Percentiles rank a stretch among this genome's conserved stretches.
Evolutionary conservation across 2,113 vertebrate species (phyloP).

Genomic region (Tyto alba): DNA sequence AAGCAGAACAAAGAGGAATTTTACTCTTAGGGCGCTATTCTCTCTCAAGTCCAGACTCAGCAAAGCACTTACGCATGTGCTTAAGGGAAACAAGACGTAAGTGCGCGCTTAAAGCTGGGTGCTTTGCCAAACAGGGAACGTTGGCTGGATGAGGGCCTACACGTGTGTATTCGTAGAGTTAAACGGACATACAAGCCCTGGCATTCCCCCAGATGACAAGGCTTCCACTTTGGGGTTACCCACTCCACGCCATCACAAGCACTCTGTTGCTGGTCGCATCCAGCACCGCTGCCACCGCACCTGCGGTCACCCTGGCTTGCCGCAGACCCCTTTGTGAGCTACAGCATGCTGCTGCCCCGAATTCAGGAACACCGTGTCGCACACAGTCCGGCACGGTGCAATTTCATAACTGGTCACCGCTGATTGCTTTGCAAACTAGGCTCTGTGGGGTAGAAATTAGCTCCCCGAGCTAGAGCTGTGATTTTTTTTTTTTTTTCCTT

Average conservation of each 20-base stretch:
- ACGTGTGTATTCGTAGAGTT: neutral
- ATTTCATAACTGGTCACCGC: neutral
- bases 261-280: neutral
- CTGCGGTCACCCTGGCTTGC: neutral
- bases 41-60: neutral
- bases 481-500: neutral
- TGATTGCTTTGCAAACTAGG: neutral
- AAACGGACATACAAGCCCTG: neutral
- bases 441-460: neutral
- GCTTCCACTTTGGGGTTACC: neutral
- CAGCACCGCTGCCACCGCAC: neutral
- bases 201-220: neutral
- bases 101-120: neutral
- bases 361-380: neutral
- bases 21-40: neutral
- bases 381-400: neutral
- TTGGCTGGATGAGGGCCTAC: neutral
- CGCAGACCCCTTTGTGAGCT: neutral
- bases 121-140: neutral
- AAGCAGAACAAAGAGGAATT: conserved; percentile 14
- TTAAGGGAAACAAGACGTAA: neutral
- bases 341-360: neutral
- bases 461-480: neutral
- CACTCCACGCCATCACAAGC: neutral
- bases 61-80: neutral